These are phyloP conservation scores for Petrolisthes manimaculis DNA, from an alignment of 2,888 invertebrate species.

Conservation along the genomic window DNA sequence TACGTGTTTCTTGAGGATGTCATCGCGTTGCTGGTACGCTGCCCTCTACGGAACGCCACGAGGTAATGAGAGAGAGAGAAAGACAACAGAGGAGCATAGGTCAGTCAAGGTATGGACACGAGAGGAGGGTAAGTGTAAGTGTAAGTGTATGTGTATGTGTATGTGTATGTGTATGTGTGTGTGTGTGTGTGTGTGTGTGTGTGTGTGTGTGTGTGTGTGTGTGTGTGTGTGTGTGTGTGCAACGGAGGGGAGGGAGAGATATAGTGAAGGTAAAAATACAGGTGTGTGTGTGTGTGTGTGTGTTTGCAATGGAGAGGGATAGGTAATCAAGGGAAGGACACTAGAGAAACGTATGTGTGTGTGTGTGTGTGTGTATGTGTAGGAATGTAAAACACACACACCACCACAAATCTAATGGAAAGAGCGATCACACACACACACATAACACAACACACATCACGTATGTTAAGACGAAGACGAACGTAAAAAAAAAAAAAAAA, in stretches of 20 bases:
- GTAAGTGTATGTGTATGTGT: not conserved
- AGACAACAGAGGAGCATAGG: not conserved
- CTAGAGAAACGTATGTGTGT: too few species aligned
- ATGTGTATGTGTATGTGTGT: not conserved
- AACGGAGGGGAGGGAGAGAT: not conserved
- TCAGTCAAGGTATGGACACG: not conserved
- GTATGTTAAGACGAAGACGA: too few species aligned
- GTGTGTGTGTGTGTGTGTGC: not conserved
- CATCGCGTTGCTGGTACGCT: constrained; percentile 55
- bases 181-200: not conserved
- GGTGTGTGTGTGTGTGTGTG: constrained; percentile 3
- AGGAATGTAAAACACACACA: too few species aligned
- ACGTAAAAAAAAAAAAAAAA: too few species aligned
- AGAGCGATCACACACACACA: too few species aligned
- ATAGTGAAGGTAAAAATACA: not conserved
- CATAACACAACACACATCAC: too few species aligned
- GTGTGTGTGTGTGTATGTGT: too few species aligned
- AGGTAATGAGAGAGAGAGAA: constrained; percentile 8
- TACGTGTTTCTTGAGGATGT: constrained; percentile 62
- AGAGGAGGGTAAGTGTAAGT: not conserved
- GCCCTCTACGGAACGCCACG: constrained; percentile 44
- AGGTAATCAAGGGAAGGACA: not conserved
- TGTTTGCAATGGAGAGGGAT: not conserved
- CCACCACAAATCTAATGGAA: too few species aligned
- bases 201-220: constrained; percentile 4